A percentile compares a stretch with the other conserved stretches of the same genome.
phyloP scores from a whole-genome alignment of 2,888 invertebrate species.

The Melanophora roralis region DNA sequence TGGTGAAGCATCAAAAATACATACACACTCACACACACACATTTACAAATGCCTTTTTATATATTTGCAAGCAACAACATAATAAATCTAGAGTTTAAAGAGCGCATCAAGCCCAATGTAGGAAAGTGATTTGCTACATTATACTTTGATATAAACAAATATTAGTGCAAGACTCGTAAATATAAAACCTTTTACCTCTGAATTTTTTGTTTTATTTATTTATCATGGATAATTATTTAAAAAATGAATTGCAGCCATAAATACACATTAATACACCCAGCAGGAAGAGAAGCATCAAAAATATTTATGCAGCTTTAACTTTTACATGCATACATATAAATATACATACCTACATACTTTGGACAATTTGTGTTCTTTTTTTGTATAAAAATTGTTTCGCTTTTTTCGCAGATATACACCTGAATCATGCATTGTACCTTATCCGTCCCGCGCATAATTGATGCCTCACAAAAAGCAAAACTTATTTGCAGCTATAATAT shows the following conservation, averaged over 20 bases:
- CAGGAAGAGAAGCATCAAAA: no score
- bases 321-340: not conserved
- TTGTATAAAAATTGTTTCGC: conserved; percentile 31
- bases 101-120: conserved; percentile 41
- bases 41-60: not conserved
- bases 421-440: conserved; percentile 74
- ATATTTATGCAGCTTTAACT: not conserved
- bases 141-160: conserved; percentile 30
- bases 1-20: conserved; percentile 1
- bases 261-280: not conserved
- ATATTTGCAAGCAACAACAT: conserved; percentile 8
- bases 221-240: conserved; percentile 1
- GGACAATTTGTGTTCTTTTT: no score
- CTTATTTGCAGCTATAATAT: conserved; percentile 77
- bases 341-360: no score
- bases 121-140: conserved; percentile 42
- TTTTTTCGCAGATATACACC: conserved; percentile 69
- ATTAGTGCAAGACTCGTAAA: no score
- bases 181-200: no score
- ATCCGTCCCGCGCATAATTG: conserved; percentile 77
- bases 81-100: conserved; percentile 10
- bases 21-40: not conserved
- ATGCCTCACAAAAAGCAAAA: conserved; percentile 76
- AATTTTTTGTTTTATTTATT: no score
- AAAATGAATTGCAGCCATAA: not conserved